Evolutionary conservation across 1,140 invertebrate species (phyloP), one percentile per base, ranked within the genome.

Genomic region (Micrasema longulum): DNA sequence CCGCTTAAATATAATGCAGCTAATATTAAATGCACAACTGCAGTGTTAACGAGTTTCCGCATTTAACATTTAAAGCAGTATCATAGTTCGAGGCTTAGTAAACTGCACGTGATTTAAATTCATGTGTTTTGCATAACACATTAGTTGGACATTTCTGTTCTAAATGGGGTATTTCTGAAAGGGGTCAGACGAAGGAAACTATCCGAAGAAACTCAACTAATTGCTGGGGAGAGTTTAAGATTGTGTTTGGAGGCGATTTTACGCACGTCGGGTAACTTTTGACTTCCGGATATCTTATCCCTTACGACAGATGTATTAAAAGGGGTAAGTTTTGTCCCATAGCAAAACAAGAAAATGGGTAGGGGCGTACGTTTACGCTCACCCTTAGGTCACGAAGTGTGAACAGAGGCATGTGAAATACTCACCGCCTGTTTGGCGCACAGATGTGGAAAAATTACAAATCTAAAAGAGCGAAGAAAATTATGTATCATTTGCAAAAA

Each of bases 271-370:
- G 35, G 0, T 6, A 38, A 18, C 36, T 22, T 60, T 31, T 12
- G 50, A 60, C 55, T 38, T 60, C 55, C 35, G 55, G 36, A 16
- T 18, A 22, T 60, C 55, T 60, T 41, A 60, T 60, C 55, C 55
- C 2, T 14, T 14, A 41, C 55, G 55, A 60, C 55, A 60, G 55
- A 9, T 60, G 55, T 41, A 20, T 16, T 22, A 18, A 60, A 55
- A 31, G 52, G 52, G 52, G 22, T 55, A 55, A 55, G 52, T 55
- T 53, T 55, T 26, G 26, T 55, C 26, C 26, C 11, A 26, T 12
- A 0, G 52, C n/a, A n/a, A 31, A 35, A 31, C 23, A 55, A n/a
- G 23, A 26, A 12, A 35, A 55, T 16, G 47, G 18, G 47, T 16
- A 16, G 16, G 47, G 18, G 47, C 47, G 47, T 48, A 7, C 11